Evolutionary conservation across 1,140 invertebrate species (phyloP), one percentile per base, ranked within the genome.

Genomic region (Triops longicaudatus): DNA sequence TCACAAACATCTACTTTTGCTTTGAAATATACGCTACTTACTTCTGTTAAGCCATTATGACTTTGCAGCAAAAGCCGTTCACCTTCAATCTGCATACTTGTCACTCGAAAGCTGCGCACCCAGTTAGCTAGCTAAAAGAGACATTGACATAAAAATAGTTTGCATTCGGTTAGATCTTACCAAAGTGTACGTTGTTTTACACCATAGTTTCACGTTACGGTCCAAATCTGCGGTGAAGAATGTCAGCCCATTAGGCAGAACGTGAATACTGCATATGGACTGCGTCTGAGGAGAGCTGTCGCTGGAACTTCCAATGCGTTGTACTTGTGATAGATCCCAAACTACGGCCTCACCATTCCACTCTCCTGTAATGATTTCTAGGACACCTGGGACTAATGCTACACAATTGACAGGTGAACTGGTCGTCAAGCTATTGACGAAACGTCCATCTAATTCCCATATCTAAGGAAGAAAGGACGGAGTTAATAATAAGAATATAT

Each of bases 401-500:
- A 86, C 82, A 81, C 84, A 83, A 77, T 85, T 86, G 17, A 85
- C 80, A 27, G 84, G 85, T 63, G 82, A 78, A 28, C 80, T 80
- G 42, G 71, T 78, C 77, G 75, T n/a, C 28, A 79, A 14, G 17
- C 1, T 22, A 63, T 63, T 63, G n/a, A 63, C 50, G 3, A 10
- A 22, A 17, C n/a, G 50, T 63, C 50, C 50, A 17, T 63, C 50
- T 22, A 63, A 63, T 22, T 63, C 50, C 50, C 50, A 63, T 22
- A 63, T 63, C 50, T 63, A 17, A 63, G 17, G 14, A 63, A 17
- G 22, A 10, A 63, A 14, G 22, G 2, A 22, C 10, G 22, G 17
- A 22, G 50, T 63, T n/a, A 63, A 14, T 5, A 63, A 0, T 6
- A 22, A 12, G 6, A 1, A 63, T 63, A 63, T 2, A 14, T 9